phyloP scores from a whole-genome alignment of 1,140 invertebrate species.

The Trichomalopsis sarcophagae region DNA sequence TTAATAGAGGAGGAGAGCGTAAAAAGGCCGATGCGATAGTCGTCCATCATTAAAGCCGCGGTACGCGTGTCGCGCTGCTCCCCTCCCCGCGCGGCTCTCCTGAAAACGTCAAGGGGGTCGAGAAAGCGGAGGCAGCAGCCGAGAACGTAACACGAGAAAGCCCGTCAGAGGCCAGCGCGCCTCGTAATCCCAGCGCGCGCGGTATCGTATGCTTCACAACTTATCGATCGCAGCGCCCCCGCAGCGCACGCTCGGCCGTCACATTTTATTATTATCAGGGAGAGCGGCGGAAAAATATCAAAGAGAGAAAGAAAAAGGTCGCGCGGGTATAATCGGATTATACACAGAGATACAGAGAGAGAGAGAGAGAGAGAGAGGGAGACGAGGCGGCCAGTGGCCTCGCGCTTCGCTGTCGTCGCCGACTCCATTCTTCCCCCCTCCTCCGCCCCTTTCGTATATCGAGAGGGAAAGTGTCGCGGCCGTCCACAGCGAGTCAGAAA shows the following conservation, averaged over 20 bases:
- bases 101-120: background rate
- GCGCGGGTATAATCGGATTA: slow-evolving; percentile 39
- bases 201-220: slow-evolving; percentile 6
- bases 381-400: slow-evolving; percentile 21
- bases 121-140: background rate
- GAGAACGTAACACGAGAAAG: slow-evolving; percentile 8
- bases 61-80: background rate
- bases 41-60: background rate
- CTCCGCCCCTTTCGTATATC: slow-evolving; percentile 1
- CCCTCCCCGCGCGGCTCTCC: background rate
- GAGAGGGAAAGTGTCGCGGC: slow-evolving; percentile 43
- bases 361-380: slow-evolving; percentile 11
- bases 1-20: background rate
- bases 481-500: slow-evolving; percentile 15
- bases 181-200: slow-evolving; percentile 19
- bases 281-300: slow-evolving; percentile 19
- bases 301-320: background rate
- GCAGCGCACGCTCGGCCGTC: background rate
- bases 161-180: background rate
- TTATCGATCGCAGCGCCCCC: slow-evolving; percentile 35
- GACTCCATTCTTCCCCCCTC: background rate
- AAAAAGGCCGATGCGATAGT: background rate
- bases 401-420: slow-evolving; percentile 18
- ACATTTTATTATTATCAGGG: slow-evolving; percentile 41
- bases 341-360: slow-evolving; percentile 14